Conservation (phyloP, 2,113 vertebrate species). For the Balaenoptera acutorostrata region DNA sequence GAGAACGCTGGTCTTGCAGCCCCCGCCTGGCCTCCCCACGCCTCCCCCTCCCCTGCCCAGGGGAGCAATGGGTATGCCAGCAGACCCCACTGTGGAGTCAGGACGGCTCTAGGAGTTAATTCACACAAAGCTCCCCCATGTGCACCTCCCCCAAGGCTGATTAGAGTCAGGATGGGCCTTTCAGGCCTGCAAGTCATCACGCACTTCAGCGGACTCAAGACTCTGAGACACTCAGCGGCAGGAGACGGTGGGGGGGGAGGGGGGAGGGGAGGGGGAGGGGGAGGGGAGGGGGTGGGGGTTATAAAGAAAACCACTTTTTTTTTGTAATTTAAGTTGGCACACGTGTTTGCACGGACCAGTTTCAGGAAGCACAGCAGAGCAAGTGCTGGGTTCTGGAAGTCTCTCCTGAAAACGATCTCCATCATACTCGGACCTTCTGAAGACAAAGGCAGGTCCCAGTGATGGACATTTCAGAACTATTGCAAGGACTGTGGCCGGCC, state of each 20-base stretch:
- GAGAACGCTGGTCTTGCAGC: not conserved
- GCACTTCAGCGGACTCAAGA: not conserved
- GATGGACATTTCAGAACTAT: not conserved
- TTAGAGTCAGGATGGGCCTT: fast-evolving
- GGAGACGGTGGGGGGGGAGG: fast-evolving
- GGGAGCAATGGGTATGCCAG: fast-evolving
- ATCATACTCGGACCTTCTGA: not conserved
- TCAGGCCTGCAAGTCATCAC: not conserved
- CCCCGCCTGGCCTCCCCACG: fast-evolving
- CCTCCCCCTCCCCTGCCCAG: not conserved
- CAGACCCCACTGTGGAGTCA: fast-evolving
- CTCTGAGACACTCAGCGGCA: fast-evolving
- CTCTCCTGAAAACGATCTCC: fast-evolving
- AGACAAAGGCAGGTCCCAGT: not conserved
- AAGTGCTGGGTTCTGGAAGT: fast-evolving
- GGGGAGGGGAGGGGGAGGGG: fast-evolving
- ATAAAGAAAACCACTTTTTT: too few relatives aligned
- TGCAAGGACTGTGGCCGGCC: fast-evolving
- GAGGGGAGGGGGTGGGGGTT: too few relatives aligned
- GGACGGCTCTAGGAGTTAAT: not conserved
- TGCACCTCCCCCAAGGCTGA: not conserved
- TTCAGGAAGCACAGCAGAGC: fast-evolving
- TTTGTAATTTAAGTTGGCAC: not conserved
- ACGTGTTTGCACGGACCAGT: fast-evolving
- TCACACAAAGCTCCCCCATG: fast-evolving